A percentile compares a stretch with the other conserved stretches of the same genome.
These are phyloP conservation scores for Eupithecia vulgata DNA, from an alignment of 2,888 invertebrate genomes.

Conservation along the genomic window DNA sequence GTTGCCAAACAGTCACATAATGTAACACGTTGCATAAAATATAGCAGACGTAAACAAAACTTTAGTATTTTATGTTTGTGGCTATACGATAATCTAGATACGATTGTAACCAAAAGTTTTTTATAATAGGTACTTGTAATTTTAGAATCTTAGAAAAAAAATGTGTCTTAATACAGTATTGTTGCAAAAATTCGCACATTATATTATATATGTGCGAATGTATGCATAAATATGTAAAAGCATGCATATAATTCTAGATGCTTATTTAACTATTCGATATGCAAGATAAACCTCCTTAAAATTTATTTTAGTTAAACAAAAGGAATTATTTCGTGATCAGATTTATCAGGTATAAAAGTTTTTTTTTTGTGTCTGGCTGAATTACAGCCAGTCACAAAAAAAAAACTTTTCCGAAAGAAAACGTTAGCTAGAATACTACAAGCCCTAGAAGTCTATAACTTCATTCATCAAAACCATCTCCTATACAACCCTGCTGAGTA, in stretches of 20 bases:
- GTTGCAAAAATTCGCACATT: no score
- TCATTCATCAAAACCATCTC: neutral
- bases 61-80: conserved; percentile 1
- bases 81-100: neutral
- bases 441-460: neutral
- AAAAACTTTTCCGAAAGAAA: neutral
- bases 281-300: neutral
- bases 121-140: no score
- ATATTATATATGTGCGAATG: neutral
- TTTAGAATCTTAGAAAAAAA: no score
- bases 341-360: neutral
- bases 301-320: neutral
- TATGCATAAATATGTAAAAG: neutral
- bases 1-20: conserved; percentile 5
- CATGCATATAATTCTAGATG: neutral
- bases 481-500: conserved; percentile 9
- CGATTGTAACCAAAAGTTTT: neutral
- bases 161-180: no score
- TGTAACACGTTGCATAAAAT: conserved; percentile 8
- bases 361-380: no score
- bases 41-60: neutral
- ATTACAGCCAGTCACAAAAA: no score
- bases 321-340: no score
- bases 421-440: neutral
- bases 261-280: no score